Conservation (phyloP, 2,113 vertebrate genomes). For the Xyrauchen texanus region DNA sequence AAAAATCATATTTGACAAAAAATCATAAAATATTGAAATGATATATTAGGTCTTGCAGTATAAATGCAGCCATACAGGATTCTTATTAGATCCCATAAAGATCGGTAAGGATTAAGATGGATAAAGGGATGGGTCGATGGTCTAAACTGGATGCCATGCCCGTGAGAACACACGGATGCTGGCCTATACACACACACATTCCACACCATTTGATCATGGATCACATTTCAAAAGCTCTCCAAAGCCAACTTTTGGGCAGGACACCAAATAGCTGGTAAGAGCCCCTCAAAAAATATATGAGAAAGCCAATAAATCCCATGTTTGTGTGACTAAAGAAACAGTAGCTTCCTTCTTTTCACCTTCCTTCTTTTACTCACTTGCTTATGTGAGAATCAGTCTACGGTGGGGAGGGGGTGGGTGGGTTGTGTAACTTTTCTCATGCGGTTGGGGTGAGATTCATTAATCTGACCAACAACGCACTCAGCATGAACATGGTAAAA, state of each 20-base stretch:
- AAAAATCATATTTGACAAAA: no score
- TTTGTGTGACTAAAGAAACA: slow-evolving; percentile 50
- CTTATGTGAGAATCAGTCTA: no score
- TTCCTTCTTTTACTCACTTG: not conserved
- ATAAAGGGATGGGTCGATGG: not conserved
- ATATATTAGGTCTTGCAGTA: no score
- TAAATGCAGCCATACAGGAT: not conserved
- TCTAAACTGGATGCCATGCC: slow-evolving; percentile 11
- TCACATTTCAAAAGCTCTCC: slow-evolving; percentile 45
- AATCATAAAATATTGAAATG: no score
- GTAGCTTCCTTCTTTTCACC: not conserved
- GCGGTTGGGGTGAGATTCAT: no score
- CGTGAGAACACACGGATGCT: no score
- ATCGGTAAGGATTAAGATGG: slow-evolving; percentile 13
- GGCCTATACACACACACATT: slow-evolving; percentile 7
- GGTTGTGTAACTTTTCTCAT: no score
- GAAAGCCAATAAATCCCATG: slow-evolving; percentile 31
- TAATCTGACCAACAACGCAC: no score
- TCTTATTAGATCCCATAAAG: slow-evolving; percentile 5
- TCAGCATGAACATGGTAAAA: no score
- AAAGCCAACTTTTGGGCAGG: slow-evolving; percentile 45
- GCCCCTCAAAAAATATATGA: slow-evolving; percentile 19
- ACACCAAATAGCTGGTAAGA: slow-evolving; percentile 45
- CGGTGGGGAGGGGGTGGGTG: no score
- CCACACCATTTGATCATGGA: slow-evolving; percentile 11